A percentile compares a stretch with the other conserved stretches of the same genome.
Evolutionary conservation across 2,113 vertebrate species (phyloP).

Genomic region (Alectura lathami): DNA sequence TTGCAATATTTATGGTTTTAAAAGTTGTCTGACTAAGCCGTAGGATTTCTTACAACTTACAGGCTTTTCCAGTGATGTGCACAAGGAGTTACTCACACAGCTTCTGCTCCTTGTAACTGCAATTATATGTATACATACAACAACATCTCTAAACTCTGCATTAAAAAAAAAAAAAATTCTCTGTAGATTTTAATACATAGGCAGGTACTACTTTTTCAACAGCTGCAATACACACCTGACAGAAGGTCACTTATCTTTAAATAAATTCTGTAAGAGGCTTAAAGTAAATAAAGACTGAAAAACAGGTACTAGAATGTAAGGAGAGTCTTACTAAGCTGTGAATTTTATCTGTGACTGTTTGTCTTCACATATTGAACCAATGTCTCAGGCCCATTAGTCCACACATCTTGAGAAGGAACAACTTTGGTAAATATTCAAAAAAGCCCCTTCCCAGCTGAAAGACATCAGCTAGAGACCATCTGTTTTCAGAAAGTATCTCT

Average conservation of each 20-base stretch:
- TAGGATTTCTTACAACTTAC: background rate
- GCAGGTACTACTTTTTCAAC: background rate
- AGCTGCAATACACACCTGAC: background rate
- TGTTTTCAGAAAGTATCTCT: background rate
- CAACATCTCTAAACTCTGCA: background rate
- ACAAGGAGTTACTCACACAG: background rate
- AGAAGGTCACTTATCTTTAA: background rate
- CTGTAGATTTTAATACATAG: background rate
- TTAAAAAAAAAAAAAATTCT: background rate
- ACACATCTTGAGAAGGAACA: background rate
- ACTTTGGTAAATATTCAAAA: background rate
- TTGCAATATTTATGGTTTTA: background rate
- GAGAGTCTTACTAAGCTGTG: background rate
- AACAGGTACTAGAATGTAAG: background rate
- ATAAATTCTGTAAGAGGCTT: background rate
- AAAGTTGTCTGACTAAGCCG: background rate
- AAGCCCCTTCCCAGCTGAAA: background rate
- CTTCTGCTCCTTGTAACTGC: background rate
- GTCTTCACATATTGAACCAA: background rate
- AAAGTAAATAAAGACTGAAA: constrained; percentile 1
- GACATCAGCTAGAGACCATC: background rate
- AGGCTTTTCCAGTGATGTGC: background rate
- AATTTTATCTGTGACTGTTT: background rate
- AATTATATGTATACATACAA: background rate
- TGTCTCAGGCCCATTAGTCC: background rate